Evolutionary conservation across 2,888 invertebrate species (phyloP), one percentile per base, ranked within the genome.

Genomic region (Synanthedon vespiformis): DNA sequence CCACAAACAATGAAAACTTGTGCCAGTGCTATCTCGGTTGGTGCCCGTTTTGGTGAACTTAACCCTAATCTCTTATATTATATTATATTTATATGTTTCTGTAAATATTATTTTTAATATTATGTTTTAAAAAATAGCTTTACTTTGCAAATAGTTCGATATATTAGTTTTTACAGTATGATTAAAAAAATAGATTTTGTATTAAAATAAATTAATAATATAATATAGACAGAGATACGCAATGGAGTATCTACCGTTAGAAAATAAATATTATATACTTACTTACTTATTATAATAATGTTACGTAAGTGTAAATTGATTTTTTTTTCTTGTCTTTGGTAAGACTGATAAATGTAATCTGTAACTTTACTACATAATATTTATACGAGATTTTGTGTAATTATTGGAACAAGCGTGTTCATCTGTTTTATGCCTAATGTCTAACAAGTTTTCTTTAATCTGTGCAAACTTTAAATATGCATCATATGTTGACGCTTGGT

Each of bases 1-100:
- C 99, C 4, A 99, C 98, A 1, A 96, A 94, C 62, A 98, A 99
- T 79, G 98, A 99, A 79, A 99, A 99, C 81, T 90, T 99, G 58
- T 99, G 99, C 77, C 99, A 99, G 86, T 99, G 98, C 76, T 99
- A 99, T 74, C 98, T 99, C 60, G 99, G 99, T 55, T 99, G 99
- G 99, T 98, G 93, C 76, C 93, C 93, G 14, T 93, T 92, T 72
- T 93, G 93, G 93, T 93, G 85, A 80, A 44, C 6, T 12, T 12
- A 13, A 1, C 12, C 40, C 16, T 16, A 16, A 12, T 41, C 5
- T 12, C n/a, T 8, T 5, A 4, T 41, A 22, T 22, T 4, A n/a
- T n/a, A 22, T 22, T 22, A 22, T 22, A 22, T 22, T 22, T 22
- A 5, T 22, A 22, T 22, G 34, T 34, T 8, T 34, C 8, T 34